Evolutionary conservation across 2,888 invertebrate genomes (phyloP), one percentile per base, ranked within the genome.

Genomic region (Clanis bilineata): DNA sequence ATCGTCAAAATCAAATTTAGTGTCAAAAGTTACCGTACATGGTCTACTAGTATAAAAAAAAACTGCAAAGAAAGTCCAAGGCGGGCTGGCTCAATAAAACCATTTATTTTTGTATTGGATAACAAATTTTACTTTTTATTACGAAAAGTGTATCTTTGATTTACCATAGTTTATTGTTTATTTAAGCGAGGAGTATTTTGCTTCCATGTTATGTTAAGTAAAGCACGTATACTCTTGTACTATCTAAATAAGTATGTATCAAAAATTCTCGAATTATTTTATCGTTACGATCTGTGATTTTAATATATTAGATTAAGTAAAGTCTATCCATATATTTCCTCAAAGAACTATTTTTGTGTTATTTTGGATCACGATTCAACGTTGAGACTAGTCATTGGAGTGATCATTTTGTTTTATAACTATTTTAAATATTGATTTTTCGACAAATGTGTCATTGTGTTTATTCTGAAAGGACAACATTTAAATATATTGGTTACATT

Each of bases 271-370:
- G 15, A 51, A 28, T 51, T 51, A 18, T 51, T 51, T 51, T 32
- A 51, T 18, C 32, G 28, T n/a, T n/a, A 12, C 28, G 28, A 51
- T 51, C 51, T 51, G 51, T 51, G 51, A 51, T 51, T 51, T 28
- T 23, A 47, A 25, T 18, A 51, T 18, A 32, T 18, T 51, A 51
- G 28, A 32, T 51, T 51, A 51, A 51, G 51, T 32, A 4, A 18
- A 32, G 51, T 51, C 28, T 51, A 18, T 18, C 51, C 51, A 32
- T 10, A n/a, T 15, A 15, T 15, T 47, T 25, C n/a, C 23, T 15
- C 15, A 25, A 6, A 25, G 2, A 47, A 25, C 12, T 23, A 12
- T 12, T 45, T 45, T 23, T 5, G 10, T 45, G 44, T 45, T 18
- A 47, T 28, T 47, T 47, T 18, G 18, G 32, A 51, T 51, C 28